A percentile compares a stretch with the other conserved stretches of the same genome.
These are phyloP conservation scores for Catalaphyllia jardinei DNA, from an alignment of 64 coral and sea anemone species.

Conservation along the genomic window DNA sequence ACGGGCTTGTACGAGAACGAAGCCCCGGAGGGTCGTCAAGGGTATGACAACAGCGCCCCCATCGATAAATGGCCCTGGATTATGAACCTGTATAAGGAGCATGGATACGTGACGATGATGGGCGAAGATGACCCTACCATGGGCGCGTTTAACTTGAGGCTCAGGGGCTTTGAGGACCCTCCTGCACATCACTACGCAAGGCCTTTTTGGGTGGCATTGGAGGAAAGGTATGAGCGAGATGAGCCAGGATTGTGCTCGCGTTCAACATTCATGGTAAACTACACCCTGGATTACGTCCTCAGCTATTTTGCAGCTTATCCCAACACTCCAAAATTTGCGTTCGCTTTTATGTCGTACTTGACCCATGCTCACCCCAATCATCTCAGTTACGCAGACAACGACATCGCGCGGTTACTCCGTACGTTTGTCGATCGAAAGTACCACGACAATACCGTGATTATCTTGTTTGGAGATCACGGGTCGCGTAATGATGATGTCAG, in stretches of 20 bases:
- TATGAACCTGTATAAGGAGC: slow-evolving; percentile 55
- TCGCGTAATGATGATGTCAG: slow-evolving; percentile 84
- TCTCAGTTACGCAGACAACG: slow-evolving; percentile 78
- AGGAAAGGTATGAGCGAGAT: slow-evolving; percentile 43
- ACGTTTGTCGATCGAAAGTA: slow-evolving; percentile 58
- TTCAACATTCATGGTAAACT: slow-evolving; percentile 74
- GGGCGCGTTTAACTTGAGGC: slow-evolving; percentile 77
- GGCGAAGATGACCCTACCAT: slow-evolving; percentile 80
- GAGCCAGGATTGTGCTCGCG: slow-evolving; percentile 74
- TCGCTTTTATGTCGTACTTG: slow-evolving; percentile 69
- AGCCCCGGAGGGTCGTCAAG: slow-evolving; percentile 71
- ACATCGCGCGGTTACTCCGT: slow-evolving; percentile 61
- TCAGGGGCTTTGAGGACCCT: slow-evolving; percentile 51
- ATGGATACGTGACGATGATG: slow-evolving; percentile 72
- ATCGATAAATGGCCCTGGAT: slow-evolving; percentile 89
- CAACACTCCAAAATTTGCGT: slow-evolving; percentile 69
- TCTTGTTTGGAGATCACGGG: slow-evolving; percentile 82
- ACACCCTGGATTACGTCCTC: slow-evolving; percentile 78
- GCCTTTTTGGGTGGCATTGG: slow-evolving; percentile 85
- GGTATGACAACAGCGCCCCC: slow-evolving; percentile 24
- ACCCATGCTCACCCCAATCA: slow-evolving; percentile 77
- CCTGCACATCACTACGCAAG: slow-evolving; percentile 73
- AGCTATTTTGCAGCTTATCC: slow-evolving; percentile 78
- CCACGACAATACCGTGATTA: slow-evolving; percentile 73
- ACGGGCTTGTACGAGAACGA: slow-evolving; percentile 65